A percentile compares a stretch with the other conserved stretches of the same genome.
Conservation (phyloP, 2,797 vertebrate species). For the Craterocephalus amniculus region DNA sequence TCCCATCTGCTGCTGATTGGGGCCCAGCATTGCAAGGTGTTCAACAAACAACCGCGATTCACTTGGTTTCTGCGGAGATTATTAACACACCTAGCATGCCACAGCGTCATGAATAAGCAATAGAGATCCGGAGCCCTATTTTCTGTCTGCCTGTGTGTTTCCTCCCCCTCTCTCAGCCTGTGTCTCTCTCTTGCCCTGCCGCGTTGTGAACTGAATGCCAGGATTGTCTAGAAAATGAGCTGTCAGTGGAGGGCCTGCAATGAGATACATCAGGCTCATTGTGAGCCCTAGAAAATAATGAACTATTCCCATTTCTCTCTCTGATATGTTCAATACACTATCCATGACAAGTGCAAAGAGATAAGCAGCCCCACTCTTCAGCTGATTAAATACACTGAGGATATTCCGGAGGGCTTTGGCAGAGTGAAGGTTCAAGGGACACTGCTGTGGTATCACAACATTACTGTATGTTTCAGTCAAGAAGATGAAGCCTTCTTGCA, state of each 20-base stretch:
- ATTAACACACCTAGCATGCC: conserved; percentile 84
- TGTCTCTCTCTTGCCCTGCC: conserved; percentile 48
- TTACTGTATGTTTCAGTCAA: conserved; percentile 56
- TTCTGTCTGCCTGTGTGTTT: conserved; percentile 65
- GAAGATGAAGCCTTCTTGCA: conserved; percentile 40
- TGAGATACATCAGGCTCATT: conserved; percentile 84
- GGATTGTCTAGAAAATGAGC: conserved; percentile 86
- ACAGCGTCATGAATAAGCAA: conserved; percentile 84
- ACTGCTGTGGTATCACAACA: conserved; percentile 57
- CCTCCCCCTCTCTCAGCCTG: conserved; percentile 45
- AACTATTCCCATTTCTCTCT: conserved; percentile 80
- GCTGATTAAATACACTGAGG: conserved; percentile 80
- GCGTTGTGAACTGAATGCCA: conserved; percentile 75
- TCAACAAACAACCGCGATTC: conserved; percentile 84
- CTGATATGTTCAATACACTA: conserved; percentile 82
- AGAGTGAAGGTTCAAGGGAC: conserved; percentile 61
- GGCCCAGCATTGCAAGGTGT: conserved; percentile 74
- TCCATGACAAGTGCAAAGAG: conserved; percentile 81
- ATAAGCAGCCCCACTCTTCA: conserved; percentile 79
- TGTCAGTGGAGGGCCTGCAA: conserved; percentile 80
- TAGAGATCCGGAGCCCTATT: conserved; percentile 76
- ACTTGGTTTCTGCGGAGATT: conserved; percentile 82
- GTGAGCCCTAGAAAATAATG: conserved; percentile 83
- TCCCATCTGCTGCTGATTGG: conserved; percentile 75
- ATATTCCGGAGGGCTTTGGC: conserved; percentile 67